Evolutionary conservation across 2,113 vertebrate species (phyloP).

Genomic region (Saccopteryx bilineata): DNA sequence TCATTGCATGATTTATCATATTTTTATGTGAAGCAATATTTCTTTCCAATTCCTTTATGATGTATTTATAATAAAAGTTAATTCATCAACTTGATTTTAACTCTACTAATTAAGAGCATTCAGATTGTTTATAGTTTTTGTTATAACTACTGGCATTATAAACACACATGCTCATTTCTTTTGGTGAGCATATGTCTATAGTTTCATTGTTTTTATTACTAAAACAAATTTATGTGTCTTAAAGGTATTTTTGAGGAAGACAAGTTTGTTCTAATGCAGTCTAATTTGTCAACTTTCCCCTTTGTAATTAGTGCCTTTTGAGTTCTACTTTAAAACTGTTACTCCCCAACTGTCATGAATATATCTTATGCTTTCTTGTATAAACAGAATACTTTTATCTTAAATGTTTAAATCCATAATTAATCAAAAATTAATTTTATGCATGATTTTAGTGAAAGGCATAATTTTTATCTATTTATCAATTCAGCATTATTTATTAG

Average conservation of each 20-base stretch:
- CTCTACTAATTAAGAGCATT: neutral
- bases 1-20: neutral
- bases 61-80: neutral
- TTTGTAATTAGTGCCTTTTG: neutral
- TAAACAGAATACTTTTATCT: neutral
- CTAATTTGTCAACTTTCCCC: neutral
- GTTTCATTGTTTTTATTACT: neutral
- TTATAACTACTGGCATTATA: neutral
- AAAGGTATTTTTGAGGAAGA: neutral
- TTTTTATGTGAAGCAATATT: neutral
- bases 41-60: neutral
- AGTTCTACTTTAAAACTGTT: neutral
- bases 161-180: neutral
- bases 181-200: neutral
- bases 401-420: neutral
- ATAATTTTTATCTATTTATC: neutral
- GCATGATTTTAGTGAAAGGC: neutral
- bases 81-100: neutral
- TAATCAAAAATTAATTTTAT: neutral
- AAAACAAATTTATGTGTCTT: neutral
- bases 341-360: neutral
- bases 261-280: neutral
- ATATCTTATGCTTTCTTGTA: neutral
- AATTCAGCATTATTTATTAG: neutral
- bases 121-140: neutral